Conservation (phyloP, 2,113 vertebrate genomes). For the Oostethus manadensis region DNA sequence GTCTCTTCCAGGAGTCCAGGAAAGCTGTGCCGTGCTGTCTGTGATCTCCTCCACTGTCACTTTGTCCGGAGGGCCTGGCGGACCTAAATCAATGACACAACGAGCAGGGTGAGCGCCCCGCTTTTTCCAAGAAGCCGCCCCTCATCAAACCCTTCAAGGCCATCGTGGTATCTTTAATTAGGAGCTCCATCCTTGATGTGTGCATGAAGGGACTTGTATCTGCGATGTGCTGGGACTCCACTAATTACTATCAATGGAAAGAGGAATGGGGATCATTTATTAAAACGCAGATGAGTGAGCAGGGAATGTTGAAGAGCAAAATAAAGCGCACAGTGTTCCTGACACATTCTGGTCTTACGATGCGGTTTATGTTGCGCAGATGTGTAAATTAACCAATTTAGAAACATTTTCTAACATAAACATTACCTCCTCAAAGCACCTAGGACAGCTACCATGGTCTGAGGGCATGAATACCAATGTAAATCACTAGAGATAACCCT, state of each 20-base stretch:
- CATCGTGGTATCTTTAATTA: conserved; percentile 31
- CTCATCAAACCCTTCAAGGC: conserved; percentile 27
- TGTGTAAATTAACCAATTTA: conserved; percentile 70
- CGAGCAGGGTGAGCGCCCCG: conserved; percentile 21
- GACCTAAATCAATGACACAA: conserved; percentile 71
- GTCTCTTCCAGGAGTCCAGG: conserved; percentile 86
- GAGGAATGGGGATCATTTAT: conserved; percentile 22
- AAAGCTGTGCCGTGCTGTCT: conserved; percentile 87
- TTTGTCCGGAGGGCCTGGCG: conserved; percentile 82
- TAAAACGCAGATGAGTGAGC: conserved; percentile 3
- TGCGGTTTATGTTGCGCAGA: conserved; percentile 34
- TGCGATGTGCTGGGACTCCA: conserved; percentile 2
- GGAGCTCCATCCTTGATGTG: conserved; percentile 15
- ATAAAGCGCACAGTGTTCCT: background rate
- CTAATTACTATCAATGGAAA: conserved; percentile 4
- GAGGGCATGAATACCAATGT: conserved; percentile 56
- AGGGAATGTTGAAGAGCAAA: conserved; percentile 13
- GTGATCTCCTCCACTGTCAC: conserved; percentile 89
- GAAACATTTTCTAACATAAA: conserved; percentile 63
- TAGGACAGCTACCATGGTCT: conserved; percentile 55
- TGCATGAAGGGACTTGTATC: conserved; percentile 10
- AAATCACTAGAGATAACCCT: conserved; percentile 35
- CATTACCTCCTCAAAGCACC: conserved; percentile 57
- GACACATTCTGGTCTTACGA: conserved; percentile 8
- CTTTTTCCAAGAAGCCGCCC: conserved; percentile 3